These are phyloP conservation scores for Archegozetes longisetosus DNA, from an alignment of 1,140 invertebrate genomes.

Conservation along the genomic window DNA sequence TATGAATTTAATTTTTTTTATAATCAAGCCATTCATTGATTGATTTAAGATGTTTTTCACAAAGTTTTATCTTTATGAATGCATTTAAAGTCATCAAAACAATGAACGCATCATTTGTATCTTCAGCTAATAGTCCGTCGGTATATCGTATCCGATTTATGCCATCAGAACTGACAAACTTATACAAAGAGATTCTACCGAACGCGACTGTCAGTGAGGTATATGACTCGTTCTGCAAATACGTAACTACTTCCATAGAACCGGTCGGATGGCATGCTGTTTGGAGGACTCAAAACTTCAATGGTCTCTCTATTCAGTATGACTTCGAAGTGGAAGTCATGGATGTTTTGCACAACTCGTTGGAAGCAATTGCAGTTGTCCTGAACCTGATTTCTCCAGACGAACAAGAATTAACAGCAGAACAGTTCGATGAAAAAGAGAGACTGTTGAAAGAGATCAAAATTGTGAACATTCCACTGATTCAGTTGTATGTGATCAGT, in stretches of 20 bases:
- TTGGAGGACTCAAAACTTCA: conserved; percentile 19
- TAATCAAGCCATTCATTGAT: too few relatives aligned
- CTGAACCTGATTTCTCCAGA: conserved; percentile 8
- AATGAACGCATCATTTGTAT: not conserved
- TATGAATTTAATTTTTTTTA: too few relatives aligned
- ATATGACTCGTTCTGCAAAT: conserved; percentile 16
- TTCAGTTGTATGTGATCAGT: conserved; percentile 20
- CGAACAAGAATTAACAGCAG: not conserved
- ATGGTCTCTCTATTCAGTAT: conserved; percentile 5
- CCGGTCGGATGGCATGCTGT: conserved; percentile 23
- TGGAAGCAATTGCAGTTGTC: conserved; percentile 19
- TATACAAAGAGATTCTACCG: conserved; percentile 11
- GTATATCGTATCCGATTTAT: conserved; percentile 7
- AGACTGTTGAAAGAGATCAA: conserved; percentile 1
- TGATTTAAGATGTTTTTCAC: too few relatives aligned
- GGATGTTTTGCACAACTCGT: conserved; percentile 10
- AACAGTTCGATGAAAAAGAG: not conserved
- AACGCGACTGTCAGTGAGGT: conserved; percentile 3
- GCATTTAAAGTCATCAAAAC: not conserved
- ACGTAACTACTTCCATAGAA: conserved; percentile 20
- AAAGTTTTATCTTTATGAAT: too few relatives aligned
- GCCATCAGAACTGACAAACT: not conserved
- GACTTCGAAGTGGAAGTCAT: conserved; percentile 23
- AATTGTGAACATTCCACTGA: conserved; percentile 16
- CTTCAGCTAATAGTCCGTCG: not conserved